Evolutionary conservation across 30 jellyfish, hydroid and myxozoan species (phyloP), one percentile per base, ranked within the genome.

Genomic region (Morbakka virulenta): DNA sequence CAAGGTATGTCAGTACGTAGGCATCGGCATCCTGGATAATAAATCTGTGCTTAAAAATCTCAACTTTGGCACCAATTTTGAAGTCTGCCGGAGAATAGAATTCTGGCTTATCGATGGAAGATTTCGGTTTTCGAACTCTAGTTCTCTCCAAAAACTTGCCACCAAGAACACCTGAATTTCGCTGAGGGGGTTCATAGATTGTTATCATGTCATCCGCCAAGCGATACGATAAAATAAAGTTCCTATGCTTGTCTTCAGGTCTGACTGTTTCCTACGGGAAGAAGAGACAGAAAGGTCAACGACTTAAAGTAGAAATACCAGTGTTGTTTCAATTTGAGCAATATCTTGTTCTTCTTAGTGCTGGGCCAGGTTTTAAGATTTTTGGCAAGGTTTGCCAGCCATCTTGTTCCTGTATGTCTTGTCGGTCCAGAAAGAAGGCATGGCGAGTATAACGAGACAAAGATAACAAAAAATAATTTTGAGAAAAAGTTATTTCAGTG

Each of bases 131-230:
- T n/a, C 95, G 50, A 6, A 85, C 98, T 41, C 96, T 85, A 32
- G 98, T 91, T 32, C 98, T 89, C 86, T 91, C 98, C 17, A 91
- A 85, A 35, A 91, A 91, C 53, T 91, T 91, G 24, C 98, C 98
- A 11, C 98, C 98, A 23, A 91, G 74, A 2, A 85, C 75, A 17
- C 97, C 98, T 0, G 98, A 91, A 48, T 91, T 91, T 24, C 98
- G 76, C 65, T 91, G 98, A 4, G 96, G 95, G 27, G 95, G 95
- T 52, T 91, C 98, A 52, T 91, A 91, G 27, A 91, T 70, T 28
- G 91, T 86, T 4, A 91, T 72, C 98, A 91, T 91, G 85, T 91
- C 98, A 69, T 91, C 98, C 2, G 98, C 83, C 1, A 91, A 85
- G 13, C 96, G 96, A 34, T 91, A 91, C 13, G 98, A 91, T 14